A percentile compares a stretch with the other conserved stretches of the same genome.
phyloP scores from a whole-genome alignment of 2,797 vertebrate species.

The Xiphophorus birchmanni region DNA sequence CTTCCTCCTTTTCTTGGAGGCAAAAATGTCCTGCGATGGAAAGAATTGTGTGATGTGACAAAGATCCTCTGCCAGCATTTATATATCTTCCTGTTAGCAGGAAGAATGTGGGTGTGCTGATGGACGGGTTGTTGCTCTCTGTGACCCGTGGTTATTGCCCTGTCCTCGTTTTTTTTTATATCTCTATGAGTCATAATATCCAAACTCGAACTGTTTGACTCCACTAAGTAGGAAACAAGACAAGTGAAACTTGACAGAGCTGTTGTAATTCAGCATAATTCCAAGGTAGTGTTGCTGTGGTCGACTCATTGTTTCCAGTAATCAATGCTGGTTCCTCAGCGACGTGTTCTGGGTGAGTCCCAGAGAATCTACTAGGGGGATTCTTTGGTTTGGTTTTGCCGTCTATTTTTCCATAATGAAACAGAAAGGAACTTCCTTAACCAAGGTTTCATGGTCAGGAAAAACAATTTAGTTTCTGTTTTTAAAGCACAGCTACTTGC shows the following conservation, averaged over 20 bases:
- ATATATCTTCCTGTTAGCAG: slow-evolving; percentile 19
- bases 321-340: slow-evolving; percentile 22
- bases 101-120: slow-evolving; percentile 21
- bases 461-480: background rate
- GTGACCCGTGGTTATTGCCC: background rate
- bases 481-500: background rate
- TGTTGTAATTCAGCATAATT: background rate
- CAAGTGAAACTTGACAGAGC: slow-evolving; percentile 8
- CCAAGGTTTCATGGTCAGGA: background rate
- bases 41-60: background rate
- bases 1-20: slow-evolving; percentile 5
- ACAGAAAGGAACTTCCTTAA: background rate
- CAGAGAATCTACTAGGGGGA: slow-evolving; percentile 25
- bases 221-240: background rate
- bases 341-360: slow-evolving; percentile 14
- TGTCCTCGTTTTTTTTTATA: background rate
- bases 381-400: background rate
- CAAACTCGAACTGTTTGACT: background rate
- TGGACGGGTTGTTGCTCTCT: slow-evolving; percentile 7
- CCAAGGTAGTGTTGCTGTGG: background rate
- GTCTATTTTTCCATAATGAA: background rate
- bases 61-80: background rate
- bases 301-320: slow-evolving; percentile 24
- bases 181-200: slow-evolving; percentile 20
- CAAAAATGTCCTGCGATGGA: slow-evolving; percentile 8